These are phyloP conservation scores for Empidonax alnorum DNA, from an alignment of 2,113 vertebrate species.

Conservation along the genomic window DNA sequence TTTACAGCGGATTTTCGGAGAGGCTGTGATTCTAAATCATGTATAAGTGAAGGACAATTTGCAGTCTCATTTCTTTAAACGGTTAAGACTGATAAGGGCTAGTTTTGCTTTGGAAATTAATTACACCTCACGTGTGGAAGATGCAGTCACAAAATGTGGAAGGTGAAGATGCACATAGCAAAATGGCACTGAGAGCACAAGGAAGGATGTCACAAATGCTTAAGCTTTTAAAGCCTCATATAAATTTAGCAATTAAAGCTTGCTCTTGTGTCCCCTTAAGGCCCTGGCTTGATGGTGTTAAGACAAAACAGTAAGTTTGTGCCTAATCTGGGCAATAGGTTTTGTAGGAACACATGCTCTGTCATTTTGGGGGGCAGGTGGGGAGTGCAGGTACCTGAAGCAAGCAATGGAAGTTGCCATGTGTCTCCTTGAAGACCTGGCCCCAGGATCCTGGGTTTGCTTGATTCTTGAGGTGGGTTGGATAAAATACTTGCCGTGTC, in stretches of 20 bases:
- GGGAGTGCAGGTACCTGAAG: background rate
- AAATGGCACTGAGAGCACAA: background rate
- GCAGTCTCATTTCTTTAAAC: background rate
- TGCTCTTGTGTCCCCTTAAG: background rate
- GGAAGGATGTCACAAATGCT: background rate
- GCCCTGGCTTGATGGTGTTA: background rate
- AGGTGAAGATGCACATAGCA: background rate
- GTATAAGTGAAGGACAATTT: background rate
- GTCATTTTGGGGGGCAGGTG: background rate
- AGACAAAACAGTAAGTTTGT: background rate
- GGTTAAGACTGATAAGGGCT: background rate
- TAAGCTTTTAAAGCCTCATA: background rate
- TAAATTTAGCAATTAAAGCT: background rate
- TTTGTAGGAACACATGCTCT: background rate
- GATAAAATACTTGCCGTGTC: background rate
- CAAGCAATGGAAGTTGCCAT: background rate
- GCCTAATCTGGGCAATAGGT: background rate
- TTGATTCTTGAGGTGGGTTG: background rate
- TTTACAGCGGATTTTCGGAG: background rate
- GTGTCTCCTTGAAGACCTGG: background rate
- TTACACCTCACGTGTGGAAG: background rate
- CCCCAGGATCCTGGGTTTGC: background rate
- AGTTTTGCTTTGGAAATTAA: background rate
- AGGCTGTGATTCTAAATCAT: background rate
- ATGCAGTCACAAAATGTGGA: background rate